phyloP scores from a whole-genome alignment of 64 coral and sea anemone genomes.

The Anthopleura sola region DNA sequence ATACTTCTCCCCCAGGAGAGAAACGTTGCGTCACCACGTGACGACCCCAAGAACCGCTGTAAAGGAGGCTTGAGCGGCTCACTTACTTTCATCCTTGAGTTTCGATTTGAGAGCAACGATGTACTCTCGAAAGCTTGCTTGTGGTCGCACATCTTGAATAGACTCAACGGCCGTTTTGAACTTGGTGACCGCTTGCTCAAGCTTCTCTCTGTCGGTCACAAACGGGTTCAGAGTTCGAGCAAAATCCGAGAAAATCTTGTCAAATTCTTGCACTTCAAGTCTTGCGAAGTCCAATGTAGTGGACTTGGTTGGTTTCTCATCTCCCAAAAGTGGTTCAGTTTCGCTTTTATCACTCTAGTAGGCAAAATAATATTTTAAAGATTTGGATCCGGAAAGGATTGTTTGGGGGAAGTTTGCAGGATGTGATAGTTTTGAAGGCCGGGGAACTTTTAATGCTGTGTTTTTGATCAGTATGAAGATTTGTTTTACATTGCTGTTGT shows the following conservation, averaged over 20 bases:
- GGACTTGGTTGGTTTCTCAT: not conserved
- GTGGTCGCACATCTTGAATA: constrained; percentile 42
- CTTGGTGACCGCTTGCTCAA: constrained; percentile 61
- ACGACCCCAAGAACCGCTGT: too few species aligned
- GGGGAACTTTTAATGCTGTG: too few species aligned
- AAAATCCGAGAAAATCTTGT: constrained; percentile 64
- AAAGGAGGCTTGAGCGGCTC: not conserved
- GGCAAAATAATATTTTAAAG: not conserved
- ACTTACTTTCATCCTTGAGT: constrained; percentile 62
- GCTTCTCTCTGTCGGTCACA: constrained; percentile 68
- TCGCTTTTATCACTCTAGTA: not conserved
- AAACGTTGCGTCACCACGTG: too few species aligned
- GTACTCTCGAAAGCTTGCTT: constrained; percentile 64
- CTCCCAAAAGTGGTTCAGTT: not conserved
- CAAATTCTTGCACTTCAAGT: constrained; percentile 75
- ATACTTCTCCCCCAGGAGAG: too few species aligned
- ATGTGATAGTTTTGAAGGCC: too few species aligned
- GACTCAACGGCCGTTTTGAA: constrained; percentile 83
- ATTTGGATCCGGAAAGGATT: not conserved
- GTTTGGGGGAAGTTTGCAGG: too few species aligned
- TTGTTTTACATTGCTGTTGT: too few species aligned
- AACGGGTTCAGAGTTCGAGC: constrained; percentile 69
- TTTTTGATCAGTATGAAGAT: too few species aligned
- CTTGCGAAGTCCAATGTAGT: constrained; percentile 44
- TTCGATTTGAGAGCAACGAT: constrained; percentile 56